These are phyloP conservation scores for Oophaga sylvatica DNA, from an alignment of 2,797 vertebrate species.

Conservation along the genomic window DNA sequence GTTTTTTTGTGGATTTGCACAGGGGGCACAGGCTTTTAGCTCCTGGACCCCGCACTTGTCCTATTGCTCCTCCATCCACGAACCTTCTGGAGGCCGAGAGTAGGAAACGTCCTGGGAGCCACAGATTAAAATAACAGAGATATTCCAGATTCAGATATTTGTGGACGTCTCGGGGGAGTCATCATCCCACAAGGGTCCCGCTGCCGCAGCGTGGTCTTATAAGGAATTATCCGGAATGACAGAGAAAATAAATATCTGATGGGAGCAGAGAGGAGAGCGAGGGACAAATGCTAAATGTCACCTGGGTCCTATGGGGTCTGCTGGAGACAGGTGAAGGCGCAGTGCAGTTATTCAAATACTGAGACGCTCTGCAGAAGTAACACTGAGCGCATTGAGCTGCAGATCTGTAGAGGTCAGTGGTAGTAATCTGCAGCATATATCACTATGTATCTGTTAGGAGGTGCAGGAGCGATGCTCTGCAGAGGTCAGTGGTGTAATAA, in stretches of 20 bases:
- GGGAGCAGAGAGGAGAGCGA: background rate
- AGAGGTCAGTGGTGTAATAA: too few relatives aligned
- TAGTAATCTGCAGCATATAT: too few relatives aligned
- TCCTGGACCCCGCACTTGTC: background rate
- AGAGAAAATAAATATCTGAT: background rate
- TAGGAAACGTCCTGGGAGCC: background rate
- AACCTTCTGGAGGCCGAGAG: background rate
- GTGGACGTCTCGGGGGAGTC: background rate
- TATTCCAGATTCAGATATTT: constrained; percentile 17
- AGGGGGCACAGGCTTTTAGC: too few relatives aligned
- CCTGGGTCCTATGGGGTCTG: background rate
- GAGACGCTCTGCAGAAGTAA: background rate
- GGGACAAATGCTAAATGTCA: background rate
- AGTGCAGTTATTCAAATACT: background rate
- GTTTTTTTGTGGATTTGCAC: too few relatives aligned
- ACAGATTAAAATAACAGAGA: constrained; percentile 19
- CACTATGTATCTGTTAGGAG: too few relatives aligned
- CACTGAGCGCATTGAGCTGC: background rate
- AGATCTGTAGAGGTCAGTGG: background rate
- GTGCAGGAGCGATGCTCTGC: too few relatives aligned
- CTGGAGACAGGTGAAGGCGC: background rate
- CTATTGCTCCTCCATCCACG: background rate
- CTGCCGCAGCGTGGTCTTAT: background rate
- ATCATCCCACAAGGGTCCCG: background rate
- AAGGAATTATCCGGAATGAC: constrained; percentile 17